Base-by-base conservation (phyloP, 64 coral and sea anemone genomes). In the Pocillopora damicornis region DNA sequence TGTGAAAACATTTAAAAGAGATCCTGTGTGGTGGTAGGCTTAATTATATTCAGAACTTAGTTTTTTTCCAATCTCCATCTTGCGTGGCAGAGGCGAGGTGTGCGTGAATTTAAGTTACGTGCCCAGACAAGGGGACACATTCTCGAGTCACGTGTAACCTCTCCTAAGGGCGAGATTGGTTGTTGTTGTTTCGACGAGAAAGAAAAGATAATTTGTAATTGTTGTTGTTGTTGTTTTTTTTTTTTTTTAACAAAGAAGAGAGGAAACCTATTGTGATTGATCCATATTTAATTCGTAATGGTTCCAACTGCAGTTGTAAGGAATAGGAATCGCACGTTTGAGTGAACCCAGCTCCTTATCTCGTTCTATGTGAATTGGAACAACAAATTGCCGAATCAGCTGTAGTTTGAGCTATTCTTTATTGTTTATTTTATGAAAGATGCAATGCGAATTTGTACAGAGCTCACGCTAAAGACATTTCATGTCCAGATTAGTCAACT, bases 201-300 rank as follows among this genome's bases (percentile, higher is more conserved):
- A 85, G 61, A 25, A 73, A 63, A 66, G 65, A 85, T 71, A 72
- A 85, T 85, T 72, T 72, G 69, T 72, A 85, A 85, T 58, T 85
- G 81, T 25, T 51, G 42, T 30, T 30, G 42, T 51, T 51, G 30
- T 30, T 30, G 0, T 20, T 81, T 85, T 82, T 73, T 66, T 20
- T 81, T 85, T 82, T 73, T 66, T 65, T 15, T 22, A 37, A 73
- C n/a, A 17, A 23, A 68, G 65, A 85, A 81, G 61, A 85, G 9
- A 72, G 6, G 66, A 51, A 71, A 85, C 71, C 80, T 83, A 85
- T 85, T 85, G 65, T 85, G 81, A 51, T 51, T 51, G 42, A 73
- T 85, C 65, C 0, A 23, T 68, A 68, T 85, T 85, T 68, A 85
- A 68, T 85, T 85, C 37, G 8, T 72, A 72, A 73, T 85, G 38